These are phyloP conservation scores for Ambastaia sidthimunki DNA, from an alignment of 2,797 vertebrate genomes.

Conservation along the genomic window DNA sequence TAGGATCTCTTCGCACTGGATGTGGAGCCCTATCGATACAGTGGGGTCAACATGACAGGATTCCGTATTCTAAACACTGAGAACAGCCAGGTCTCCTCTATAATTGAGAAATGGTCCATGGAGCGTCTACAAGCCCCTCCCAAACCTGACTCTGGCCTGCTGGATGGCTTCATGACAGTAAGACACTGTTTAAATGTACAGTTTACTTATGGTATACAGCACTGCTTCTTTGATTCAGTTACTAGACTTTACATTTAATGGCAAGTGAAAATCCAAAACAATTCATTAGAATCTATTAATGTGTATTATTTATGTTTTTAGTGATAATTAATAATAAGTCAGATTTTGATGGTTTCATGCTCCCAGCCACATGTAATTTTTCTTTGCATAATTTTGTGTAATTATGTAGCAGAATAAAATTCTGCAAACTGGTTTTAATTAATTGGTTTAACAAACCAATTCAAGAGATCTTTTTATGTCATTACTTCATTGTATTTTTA, in stretches of 20 bases:
- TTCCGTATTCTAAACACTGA: conserved; percentile 88
- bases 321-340: not conserved
- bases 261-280: no score
- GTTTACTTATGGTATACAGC: not conserved
- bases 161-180: conserved; percentile 93
- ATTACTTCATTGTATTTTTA: no score
- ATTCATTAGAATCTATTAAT: no score
- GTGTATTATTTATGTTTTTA: no score
- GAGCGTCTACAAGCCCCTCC: conserved; percentile 87
- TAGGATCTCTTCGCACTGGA: conserved; percentile 88
- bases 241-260: not conserved
- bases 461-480: no score
- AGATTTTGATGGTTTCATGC: no score
- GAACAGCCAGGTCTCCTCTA: conserved; percentile 86
- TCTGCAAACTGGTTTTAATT: no score
- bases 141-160: conserved; percentile 87
- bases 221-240: not conserved
- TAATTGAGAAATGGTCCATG: conserved; percentile 92
- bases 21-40: conserved; percentile 87
- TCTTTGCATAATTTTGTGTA: no score
- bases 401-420: no score
- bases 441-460: no score
- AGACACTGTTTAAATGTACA: not conserved
- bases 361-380: no score
- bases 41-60: conserved; percentile 90